These are phyloP conservation scores for Alectura lathami DNA, from an alignment of 2,113 vertebrate genomes.

Conservation along the genomic window DNA sequence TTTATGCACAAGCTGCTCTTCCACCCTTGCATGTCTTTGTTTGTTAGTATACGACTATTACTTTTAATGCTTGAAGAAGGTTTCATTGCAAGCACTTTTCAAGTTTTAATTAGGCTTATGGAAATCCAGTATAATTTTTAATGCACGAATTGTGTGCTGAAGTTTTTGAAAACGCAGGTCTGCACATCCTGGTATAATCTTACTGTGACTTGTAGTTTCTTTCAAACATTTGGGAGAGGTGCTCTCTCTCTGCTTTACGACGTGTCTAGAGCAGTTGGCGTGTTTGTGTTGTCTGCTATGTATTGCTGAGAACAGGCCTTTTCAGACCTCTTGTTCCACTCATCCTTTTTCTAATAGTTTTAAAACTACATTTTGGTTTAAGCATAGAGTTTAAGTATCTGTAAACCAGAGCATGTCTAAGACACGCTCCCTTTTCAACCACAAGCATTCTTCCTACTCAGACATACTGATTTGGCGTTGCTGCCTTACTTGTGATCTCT, in stretches of 20 bases:
- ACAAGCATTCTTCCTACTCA: not conserved
- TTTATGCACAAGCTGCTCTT: not conserved
- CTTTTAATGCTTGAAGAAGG: not conserved
- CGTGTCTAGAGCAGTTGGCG: not conserved
- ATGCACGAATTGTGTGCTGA: not conserved
- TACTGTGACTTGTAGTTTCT: not conserved
- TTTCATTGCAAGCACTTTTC: not conserved
- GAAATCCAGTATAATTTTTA: not conserved
- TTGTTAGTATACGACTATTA: not conserved
- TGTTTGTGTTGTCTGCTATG: not conserved
- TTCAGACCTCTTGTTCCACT: not conserved
- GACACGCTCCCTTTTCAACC: not conserved
- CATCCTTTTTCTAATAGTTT: not conserved
- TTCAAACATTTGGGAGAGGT: not conserved
- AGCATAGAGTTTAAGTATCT: not conserved
- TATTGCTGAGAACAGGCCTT: not conserved
- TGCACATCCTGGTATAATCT: not conserved
- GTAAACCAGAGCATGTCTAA: not conserved
- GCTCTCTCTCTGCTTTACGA: not conserved
- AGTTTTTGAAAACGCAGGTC: not conserved
- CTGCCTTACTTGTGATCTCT: not conserved
- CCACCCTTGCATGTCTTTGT: not conserved
- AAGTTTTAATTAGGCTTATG: slow-evolving; percentile 7
- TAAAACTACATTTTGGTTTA: not conserved
- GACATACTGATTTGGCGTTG: not conserved